phyloP scores from a whole-genome alignment of 2,888 invertebrate genomes.

The Eurois occulta region DNA sequence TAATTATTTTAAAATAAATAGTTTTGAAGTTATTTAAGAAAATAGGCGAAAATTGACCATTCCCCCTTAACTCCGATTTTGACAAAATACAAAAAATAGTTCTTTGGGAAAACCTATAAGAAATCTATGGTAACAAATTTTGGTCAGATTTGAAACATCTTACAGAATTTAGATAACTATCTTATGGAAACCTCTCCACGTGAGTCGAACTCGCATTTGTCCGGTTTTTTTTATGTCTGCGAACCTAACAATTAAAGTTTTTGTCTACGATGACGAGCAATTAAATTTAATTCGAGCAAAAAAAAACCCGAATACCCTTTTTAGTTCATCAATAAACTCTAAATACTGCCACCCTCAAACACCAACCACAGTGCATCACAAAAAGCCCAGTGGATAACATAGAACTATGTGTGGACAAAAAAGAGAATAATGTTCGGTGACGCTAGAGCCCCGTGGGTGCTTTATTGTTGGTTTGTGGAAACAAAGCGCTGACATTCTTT shows the following conservation, averaged over 20 bases:
- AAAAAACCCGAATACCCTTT: not conserved
- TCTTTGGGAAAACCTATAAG: no score
- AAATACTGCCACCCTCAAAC: not conserved
- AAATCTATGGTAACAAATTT: no score
- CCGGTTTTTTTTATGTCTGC: not conserved
- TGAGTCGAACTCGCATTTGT: no score
- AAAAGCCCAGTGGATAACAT: slow-evolving; percentile 35
- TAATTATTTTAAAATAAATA: no score
- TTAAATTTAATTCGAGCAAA: not conserved
- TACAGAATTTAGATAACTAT: no score
- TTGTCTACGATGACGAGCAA: not conserved
- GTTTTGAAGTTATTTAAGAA: no score
- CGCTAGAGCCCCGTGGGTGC: slow-evolving; percentile 74
- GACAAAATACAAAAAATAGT: no score
- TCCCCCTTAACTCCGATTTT: no score
- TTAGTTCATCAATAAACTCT: slow-evolving; percentile 5
- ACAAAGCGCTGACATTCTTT: slow-evolving; percentile 73
- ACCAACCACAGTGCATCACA: slow-evolving; percentile 34
- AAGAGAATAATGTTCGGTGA: slow-evolving; percentile 81
- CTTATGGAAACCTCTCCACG: no score
- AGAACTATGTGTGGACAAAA: slow-evolving; percentile 63
- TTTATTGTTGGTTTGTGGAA: slow-evolving; percentile 70
- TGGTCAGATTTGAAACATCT: no score
- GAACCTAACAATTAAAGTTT: not conserved
- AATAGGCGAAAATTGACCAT: no score